phyloP scores from a whole-genome alignment of 2,113 vertebrate species.

The Nannobrachium achirus region DNA sequence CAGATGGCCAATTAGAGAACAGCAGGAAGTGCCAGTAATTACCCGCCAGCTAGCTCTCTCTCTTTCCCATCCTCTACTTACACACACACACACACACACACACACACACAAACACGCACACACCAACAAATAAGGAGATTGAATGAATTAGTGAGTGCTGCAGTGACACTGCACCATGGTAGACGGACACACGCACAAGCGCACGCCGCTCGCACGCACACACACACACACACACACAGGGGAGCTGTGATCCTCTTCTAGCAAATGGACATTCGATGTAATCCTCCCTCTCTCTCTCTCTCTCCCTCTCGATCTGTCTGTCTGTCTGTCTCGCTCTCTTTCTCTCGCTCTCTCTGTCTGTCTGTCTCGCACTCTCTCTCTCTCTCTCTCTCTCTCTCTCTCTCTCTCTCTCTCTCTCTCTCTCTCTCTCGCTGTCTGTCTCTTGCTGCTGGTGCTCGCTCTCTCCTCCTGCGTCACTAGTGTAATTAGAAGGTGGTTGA shows the following conservation, averaged over 20 bases:
- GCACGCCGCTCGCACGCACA: conserved; percentile 24
- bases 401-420: conserved; percentile 48
- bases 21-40: conserved; percentile 77
- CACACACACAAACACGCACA: conserved; percentile 42
- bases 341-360: conserved; percentile 18
- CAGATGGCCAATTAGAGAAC: conserved; percentile 81
- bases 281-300: conserved; percentile 58
- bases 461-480: conserved; percentile 55
- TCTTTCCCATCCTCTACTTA: conserved; percentile 61
- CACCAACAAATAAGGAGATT: conserved; percentile 72
- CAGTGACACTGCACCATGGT: conserved; percentile 70
- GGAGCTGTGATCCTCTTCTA: conserved; percentile 66
- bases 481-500: conserved; percentile 67
- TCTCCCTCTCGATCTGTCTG: not conserved
- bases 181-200: conserved; percentile 45
- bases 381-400: conserved; percentile 21
- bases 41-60: conserved; percentile 60
- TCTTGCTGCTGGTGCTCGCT: not conserved
- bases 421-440: not conserved
- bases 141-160: conserved; percentile 76
- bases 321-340: conserved; percentile 13
- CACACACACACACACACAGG: conserved; percentile 46
- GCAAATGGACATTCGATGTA: conserved; percentile 69
- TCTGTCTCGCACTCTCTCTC: conserved; percentile 43
- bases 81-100: conserved; percentile 1